phyloP scores from a whole-genome alignment of 23 tunicate species.

The Trididemnum clinides region DNA sequence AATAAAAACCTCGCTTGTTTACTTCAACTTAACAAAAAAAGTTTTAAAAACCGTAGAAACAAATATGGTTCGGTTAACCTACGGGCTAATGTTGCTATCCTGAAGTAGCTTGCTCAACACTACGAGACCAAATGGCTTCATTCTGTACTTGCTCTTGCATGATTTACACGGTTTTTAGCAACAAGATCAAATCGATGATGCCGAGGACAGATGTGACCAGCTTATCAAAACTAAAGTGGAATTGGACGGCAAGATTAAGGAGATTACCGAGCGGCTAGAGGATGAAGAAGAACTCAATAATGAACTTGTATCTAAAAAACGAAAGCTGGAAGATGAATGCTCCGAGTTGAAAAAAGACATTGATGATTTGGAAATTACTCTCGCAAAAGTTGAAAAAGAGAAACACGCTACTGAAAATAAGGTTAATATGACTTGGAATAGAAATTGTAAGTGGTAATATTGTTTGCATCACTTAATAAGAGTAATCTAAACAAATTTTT shows the following conservation, averaged over 20 bases:
- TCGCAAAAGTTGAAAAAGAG: conserved; percentile 95
- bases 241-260: conserved; percentile 98
- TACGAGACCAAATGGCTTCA: no score
- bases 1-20: no score
- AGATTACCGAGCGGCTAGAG: conserved; percentile 85
- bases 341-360: conserved; percentile 91
- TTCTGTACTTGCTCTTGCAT: no score
- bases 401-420: conserved; percentile 70
- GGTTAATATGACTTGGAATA: no score
- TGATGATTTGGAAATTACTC: conserved; percentile 85
- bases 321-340: conserved; percentile 92
- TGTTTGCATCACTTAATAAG: no score
- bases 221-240: conserved; percentile 87
- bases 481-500: no score
- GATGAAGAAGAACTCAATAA: conserved; percentile 92
- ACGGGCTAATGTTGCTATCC: no score
- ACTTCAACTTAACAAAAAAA: no score
- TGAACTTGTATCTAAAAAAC: conserved; percentile 79
- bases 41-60: no score
- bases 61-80: no score
- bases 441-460: no score
- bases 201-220: conserved; percentile 92
- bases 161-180: conserved; percentile 34
- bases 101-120: no score
- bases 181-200: conserved; percentile 96